Evolutionary conservation across 2,797 vertebrate genomes (phyloP).

Genomic region (Enteromius argenteus): DNA sequence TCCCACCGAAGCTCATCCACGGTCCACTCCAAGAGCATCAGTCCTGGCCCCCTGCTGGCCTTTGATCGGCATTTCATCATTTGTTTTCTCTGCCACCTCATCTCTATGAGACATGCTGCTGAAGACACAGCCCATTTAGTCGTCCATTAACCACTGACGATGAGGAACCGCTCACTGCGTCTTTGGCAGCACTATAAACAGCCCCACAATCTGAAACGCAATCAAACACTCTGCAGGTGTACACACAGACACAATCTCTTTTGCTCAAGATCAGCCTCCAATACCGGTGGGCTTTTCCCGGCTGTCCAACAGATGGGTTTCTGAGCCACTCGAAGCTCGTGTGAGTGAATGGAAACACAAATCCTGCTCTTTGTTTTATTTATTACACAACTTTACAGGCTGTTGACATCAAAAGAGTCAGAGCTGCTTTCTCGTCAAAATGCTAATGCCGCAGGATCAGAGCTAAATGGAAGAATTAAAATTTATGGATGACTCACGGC

Average conservation of each 20-base stretch:
- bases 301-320: conserved; percentile 41
- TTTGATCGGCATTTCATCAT: conserved; percentile 68
- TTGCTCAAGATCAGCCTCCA: conserved; percentile 30
- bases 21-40: conserved; percentile 67
- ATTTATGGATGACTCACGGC: conserved; percentile 65
- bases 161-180: conserved; percentile 52
- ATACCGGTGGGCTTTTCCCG: conserved; percentile 28
- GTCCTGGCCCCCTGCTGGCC: conserved; percentile 56
- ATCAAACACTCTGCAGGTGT: conserved; percentile 63
- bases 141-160: conserved; percentile 33
- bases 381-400: conserved; percentile 54
- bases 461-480: conserved; percentile 51
- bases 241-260: conserved; percentile 42
- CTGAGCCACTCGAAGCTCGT: conserved; percentile 34
- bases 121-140: conserved; percentile 53
- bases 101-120: conserved; percentile 49
- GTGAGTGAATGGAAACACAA: conserved; percentile 55
- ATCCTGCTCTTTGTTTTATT: conserved; percentile 53
- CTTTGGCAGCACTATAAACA: conserved; percentile 61
- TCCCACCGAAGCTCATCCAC: conserved; percentile 60
- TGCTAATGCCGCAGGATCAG: conserved; percentile 48
- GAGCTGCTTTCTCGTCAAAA: conserved; percentile 38
- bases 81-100: conserved; percentile 65
- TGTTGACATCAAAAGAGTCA: conserved; percentile 50
- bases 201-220: conserved; percentile 49